Evolutionary conservation across 1,140 invertebrate genomes (phyloP).

Genomic region (Solenopsis invicta): DNA sequence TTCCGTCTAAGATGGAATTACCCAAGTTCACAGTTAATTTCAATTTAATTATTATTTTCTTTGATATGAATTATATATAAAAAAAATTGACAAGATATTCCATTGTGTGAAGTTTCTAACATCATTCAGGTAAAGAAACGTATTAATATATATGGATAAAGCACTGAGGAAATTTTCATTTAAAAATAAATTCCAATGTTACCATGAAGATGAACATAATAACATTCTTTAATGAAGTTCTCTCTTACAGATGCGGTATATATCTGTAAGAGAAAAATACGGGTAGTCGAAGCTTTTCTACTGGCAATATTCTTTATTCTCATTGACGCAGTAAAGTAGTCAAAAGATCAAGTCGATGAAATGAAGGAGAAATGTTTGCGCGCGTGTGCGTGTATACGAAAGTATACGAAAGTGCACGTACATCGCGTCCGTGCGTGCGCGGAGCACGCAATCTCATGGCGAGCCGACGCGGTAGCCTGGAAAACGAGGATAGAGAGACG

Average conservation of each 20-base stretch:
- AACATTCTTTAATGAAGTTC: constrained; percentile 3
- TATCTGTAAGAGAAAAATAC: neutral
- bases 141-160: constrained; percentile 4
- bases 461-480: neutral
- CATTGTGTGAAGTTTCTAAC: neutral
- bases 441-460: constrained; percentile 15
- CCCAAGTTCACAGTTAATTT: neutral
- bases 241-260: neutral
- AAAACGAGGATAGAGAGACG: constrained; percentile 46
- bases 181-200: neutral
- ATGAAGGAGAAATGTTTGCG: neutral
- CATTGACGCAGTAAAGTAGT: neutral
- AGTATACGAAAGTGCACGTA: constrained; percentile 4
- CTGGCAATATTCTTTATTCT: neutral
- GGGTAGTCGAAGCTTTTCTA: neutral
- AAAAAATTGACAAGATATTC: neutral
- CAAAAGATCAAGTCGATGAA: constrained; percentile 31
- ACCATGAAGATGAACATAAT: neutral
- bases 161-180: neutral
- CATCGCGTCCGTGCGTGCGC: neutral
- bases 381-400: neutral
- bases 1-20: neutral
- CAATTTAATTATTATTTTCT: neutral
- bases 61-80: neutral
- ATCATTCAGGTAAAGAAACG: neutral